Conservation (phyloP, 2,888 invertebrate species). For the Strigamia transsilvanica region DNA sequence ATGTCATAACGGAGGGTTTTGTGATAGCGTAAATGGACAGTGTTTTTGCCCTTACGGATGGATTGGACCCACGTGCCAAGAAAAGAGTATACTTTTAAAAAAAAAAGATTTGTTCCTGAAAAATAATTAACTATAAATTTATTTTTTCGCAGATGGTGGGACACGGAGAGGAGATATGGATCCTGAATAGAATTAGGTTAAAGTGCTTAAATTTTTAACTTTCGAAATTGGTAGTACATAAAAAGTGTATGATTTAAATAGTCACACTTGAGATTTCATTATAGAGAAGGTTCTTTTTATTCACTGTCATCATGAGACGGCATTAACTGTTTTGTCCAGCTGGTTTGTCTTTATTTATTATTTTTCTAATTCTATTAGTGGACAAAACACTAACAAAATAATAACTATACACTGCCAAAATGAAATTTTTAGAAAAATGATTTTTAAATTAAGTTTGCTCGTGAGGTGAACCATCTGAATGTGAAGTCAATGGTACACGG, state of each 20-base stretch:
- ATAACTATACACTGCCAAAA: neutral
- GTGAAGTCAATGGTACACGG: neutral
- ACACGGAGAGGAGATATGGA: neutral
- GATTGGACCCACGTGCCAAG: slow-evolving; percentile 3
- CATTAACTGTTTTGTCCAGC: neutral
- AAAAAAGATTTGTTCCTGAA: neutral
- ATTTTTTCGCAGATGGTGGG: neutral
- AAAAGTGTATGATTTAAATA: neutral
- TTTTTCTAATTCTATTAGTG: neutral
- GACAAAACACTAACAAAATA: neutral
- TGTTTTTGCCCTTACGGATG: slow-evolving; percentile 10
- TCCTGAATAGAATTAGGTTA: neutral
- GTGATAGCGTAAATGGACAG: slow-evolving; percentile 15
- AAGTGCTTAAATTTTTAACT: neutral
- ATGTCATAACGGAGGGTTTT: neutral
- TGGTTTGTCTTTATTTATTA: neutral
- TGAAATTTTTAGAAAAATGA: neutral
- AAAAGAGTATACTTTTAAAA: neutral
- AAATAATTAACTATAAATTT: neutral
- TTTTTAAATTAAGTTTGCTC: neutral
- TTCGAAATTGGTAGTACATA: neutral
- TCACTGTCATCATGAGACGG: neutral
- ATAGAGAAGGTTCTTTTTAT: neutral
- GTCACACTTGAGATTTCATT: neutral
- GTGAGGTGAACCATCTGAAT: neutral